Evolutionary conservation across 2,797 vertebrate species (phyloP), one percentile per base, ranked within the genome.

Genomic region (Macrochelys suwanniensis): DNA sequence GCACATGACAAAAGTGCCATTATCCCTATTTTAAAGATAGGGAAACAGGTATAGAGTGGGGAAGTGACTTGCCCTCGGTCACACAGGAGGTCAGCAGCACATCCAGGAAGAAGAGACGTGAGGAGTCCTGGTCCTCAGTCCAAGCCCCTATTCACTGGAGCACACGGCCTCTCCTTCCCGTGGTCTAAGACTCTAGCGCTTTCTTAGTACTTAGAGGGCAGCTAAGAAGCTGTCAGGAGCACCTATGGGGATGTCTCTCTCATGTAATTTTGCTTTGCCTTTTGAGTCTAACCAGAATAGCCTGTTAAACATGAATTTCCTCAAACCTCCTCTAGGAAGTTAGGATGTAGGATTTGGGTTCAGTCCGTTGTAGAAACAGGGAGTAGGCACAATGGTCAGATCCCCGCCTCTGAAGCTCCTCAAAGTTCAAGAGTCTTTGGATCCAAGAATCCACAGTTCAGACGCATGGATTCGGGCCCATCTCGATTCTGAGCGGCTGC

Each of bases 201-300:
- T 37, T 8, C 28, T 3, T 13, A 45, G 65, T 42, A 92, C 80
- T 0, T 19, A 33, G 45, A 84, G 9, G 28, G 59, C 37, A 80
- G 47, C 7, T 79, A 87, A 88, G n/a, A 16, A 11, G 49, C 50
- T 25, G 53, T 6, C 4, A 82, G 33, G 68, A 71, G 65, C 45
- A 25, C 6, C 13, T 33, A 21, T 28, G 23, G 7, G 33, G 37
- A 5, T 68, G 0, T 0, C 0, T 28, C 19, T 12, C 12, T 59
- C 15, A 7, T 86, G 88, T 88, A 68, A 12, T 59, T 87, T 88
- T 85, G 7, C 5, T 76, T 92, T 84, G n/a, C 11, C 5, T 25
- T 85, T 82, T 0, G 0, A 23, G 45, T 91, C 45, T 85, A 85
- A 88, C 42, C 13, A 80, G 2, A 5, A 90, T 31, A 89, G 19